Conservation (phyloP, 2,888 invertebrate genomes). For the Miltochrista miniata region DNA sequence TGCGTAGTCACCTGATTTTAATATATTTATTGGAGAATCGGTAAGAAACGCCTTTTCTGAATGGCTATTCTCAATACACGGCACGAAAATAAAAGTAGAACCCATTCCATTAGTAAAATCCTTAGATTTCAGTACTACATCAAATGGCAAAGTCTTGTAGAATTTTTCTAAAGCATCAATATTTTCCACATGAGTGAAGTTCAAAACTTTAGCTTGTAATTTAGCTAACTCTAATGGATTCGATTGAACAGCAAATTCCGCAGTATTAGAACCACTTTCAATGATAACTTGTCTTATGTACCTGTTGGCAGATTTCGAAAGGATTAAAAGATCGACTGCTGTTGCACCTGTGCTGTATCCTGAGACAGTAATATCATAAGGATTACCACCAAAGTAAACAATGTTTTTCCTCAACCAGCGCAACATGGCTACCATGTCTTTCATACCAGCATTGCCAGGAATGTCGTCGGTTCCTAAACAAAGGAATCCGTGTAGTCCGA, state of each 20-base stretch:
- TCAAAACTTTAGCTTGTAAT: background rate
- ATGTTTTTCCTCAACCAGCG: slow-evolving; percentile 3
- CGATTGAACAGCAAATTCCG: slow-evolving; percentile 1
- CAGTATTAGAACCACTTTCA: slow-evolving; percentile 4
- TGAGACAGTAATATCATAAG: slow-evolving; percentile 2
- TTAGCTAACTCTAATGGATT: background rate
- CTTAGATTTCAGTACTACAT: background rate
- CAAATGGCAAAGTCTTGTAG: background rate
- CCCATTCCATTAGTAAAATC: background rate
- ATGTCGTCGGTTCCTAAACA: slow-evolving; percentile 4
- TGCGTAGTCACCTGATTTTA: background rate
- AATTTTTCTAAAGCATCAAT: slow-evolving; percentile 2
- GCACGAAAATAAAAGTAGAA: slow-evolving; percentile 1
- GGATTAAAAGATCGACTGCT: slow-evolving; percentile 4
- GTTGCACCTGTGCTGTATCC: slow-evolving; percentile 1
- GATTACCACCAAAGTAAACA: slow-evolving; percentile 3
- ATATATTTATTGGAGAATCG: slow-evolving; percentile 5
- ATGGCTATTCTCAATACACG: background rate
- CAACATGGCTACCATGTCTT: slow-evolving; percentile 4
- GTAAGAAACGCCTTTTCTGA: background rate
- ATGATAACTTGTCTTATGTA: slow-evolving; percentile 1
- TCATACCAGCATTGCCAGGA: slow-evolving; percentile 6
- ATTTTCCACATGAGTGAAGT: slow-evolving; percentile 1
- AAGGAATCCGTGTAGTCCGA: slow-evolving; percentile 3
- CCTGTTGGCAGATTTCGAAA: slow-evolving; percentile 1